A percentile compares a stretch with the other conserved stretches of the same genome.
These are phyloP conservation scores for Pogonocherus hispidulus DNA, from an alignment of 2,888 invertebrate genomes.

Conservation along the genomic window DNA sequence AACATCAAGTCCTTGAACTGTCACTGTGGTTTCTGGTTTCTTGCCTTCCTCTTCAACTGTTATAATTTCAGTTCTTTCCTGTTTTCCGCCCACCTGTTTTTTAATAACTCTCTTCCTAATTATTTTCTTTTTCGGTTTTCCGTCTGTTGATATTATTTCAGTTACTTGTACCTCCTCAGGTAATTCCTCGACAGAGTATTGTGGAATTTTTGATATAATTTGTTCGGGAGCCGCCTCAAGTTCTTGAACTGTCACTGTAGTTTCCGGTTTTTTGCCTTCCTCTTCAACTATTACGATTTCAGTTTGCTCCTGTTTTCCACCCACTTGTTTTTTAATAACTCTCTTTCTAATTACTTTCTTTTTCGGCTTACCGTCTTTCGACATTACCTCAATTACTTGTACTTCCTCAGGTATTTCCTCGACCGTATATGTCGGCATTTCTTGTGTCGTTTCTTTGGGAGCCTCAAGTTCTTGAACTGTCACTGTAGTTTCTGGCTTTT, in stretches of 20 bases:
- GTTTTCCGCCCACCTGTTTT: slow-evolving; percentile 63
- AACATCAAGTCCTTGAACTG: slow-evolving; percentile 50
- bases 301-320: slow-evolving; percentile 58
- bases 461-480: slow-evolving; percentile 47
- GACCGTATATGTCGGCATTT: slow-evolving; percentile 38
- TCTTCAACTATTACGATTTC: slow-evolving; percentile 62
- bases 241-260: slow-evolving; percentile 51
- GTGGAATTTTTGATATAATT: slow-evolving; percentile 51
- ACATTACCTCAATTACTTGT: slow-evolving; percentile 59
- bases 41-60: slow-evolving; percentile 61
- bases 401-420: slow-evolving; percentile 57
- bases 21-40: slow-evolving; percentile 58
- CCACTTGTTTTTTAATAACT: slow-evolving; percentile 58
- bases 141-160: slow-evolving; percentile 55
- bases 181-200: slow-evolving; percentile 60
- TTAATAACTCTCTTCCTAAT: slow-evolving; percentile 65
- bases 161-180: slow-evolving; percentile 54
- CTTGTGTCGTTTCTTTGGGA: slow-evolving; percentile 31
- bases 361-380: slow-evolving; percentile 55
- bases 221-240: slow-evolving; percentile 53
- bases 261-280: slow-evolving; percentile 58
- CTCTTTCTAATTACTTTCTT: slow-evolving; percentile 61
- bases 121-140: slow-evolving; percentile 47
- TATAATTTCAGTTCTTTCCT: slow-evolving; percentile 66
- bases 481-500: slow-evolving; percentile 62